Base-by-base conservation (phyloP, 1,140 invertebrate genomes). In the Adoxophyes honmai region DNA sequence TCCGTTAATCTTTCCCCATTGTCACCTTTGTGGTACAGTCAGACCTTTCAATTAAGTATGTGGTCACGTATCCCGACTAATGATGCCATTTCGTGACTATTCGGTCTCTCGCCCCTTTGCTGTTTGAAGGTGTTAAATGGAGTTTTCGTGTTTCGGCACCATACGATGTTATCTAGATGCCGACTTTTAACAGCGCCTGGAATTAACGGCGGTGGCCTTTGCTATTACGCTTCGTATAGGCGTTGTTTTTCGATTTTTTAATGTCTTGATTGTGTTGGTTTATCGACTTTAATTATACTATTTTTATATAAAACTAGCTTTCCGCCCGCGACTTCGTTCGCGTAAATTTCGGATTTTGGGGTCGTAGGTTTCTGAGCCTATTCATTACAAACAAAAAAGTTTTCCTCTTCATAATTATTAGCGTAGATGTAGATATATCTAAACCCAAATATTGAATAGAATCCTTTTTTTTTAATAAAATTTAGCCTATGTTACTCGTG, bases 11-110 rank as follows among this genome's bases (percentile, higher is more conserved):
- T 28, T 28, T 28, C 58, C 38, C 53, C 14, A 37, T 58, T 60
- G 62, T 62, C 54, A 57, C 44, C 38, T 36, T 37, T 35, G 57
- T 34, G 52, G 55, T 42, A 28, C 54, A 37, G 56, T 52, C 13
- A 21, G 36, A 64, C 67, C 64, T 69, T 72, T 74, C 64, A 78
- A 75, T 73, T 73, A 48, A 18, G 21, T 48, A 78, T 65, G 65
- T 58, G 70, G 69, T 71, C 70, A 75, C 75, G 68, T 75, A 78
- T 69, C 70, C 71, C 60, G 60, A 58, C 64, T 78, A 78, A 78
- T 75, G 75, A 74, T 64, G 64, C 61, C 68, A 68, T 75, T 78
- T 52, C 75, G 66, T 76, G 75, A 74, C 71, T 56, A 66, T 72
- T 68, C 52, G 44, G 66, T 64, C 69, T 78, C 60, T 66, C 59